Evolutionary conservation across 2,888 invertebrate genomes (phyloP), one percentile per base, ranked within the genome.

Genomic region (Dryobota labecula): DNA sequence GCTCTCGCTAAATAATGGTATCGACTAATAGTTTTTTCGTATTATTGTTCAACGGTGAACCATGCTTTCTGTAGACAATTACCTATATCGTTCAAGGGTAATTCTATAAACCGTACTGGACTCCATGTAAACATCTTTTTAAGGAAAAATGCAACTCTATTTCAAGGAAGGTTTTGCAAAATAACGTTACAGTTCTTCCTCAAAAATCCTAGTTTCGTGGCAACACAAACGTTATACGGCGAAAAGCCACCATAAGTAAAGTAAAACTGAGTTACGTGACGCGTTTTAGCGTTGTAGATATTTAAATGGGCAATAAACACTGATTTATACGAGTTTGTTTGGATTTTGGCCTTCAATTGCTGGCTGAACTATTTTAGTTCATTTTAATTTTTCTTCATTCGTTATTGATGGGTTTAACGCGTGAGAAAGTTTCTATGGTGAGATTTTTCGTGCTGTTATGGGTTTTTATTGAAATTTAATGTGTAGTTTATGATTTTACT

Each of bases 281-380:
- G 85, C 85, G 79, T 88, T 87, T 87, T 83, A 85, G 85, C 87
- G 80, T 86, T 90, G 89, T 90, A 89, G 90, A 91, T 92, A 90
- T 91, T 92, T 89, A 89, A 92, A 92, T 92, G 91, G 91, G 89
- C 91, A 82, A 92, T 92, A 92, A 92, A 90, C 88, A 84, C 83
- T 90, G 92, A 92, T 92, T 92, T 92, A 92, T 92, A 78, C 56
- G 87, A 89, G 84, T 90, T 90, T 81, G 82, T 88, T 89, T 85
- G 86, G 82, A 90, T 88, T 90, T 90, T 82, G 75, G 77, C 86
- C 84, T 87, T 84, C 84, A 84, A 85, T 84, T 84, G 73, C 84
- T 87, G 77, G 87, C 86, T 86, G 81, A 85, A 88, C 87, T 89
- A 87, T 86, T 84, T 86, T 71, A 88, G 83, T 88, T 85, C 76